Conservation (phyloP, 2,888 invertebrate genomes). For the Heliothis peltigera region DNA sequence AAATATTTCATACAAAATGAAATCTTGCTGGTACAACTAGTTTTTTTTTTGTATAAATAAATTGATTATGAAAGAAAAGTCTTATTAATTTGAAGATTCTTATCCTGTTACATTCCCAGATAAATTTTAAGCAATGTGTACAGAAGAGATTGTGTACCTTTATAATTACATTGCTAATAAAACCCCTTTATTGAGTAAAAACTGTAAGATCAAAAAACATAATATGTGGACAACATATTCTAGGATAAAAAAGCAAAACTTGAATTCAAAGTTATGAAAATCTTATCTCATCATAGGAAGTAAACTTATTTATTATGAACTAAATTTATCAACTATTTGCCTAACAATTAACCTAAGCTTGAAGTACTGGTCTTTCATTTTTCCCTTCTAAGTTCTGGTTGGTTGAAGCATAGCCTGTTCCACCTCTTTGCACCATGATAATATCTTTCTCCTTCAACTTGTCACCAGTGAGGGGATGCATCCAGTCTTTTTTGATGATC, state of each 20-base stretch:
- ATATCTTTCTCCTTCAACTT: constrained; percentile 97
- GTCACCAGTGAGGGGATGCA: constrained; percentile 97
- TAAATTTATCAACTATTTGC: neutral
- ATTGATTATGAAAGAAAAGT: constrained; percentile 14
- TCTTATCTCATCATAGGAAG: too few species aligned
- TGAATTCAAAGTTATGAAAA: too few species aligned
- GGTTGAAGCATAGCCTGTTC: constrained; percentile 97
- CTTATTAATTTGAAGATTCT: neutral
- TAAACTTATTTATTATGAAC: neutral
- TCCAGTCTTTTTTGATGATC: constrained; percentile 98
- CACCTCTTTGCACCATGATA: constrained; percentile 97
- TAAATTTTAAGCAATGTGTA: too few species aligned
- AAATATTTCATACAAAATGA: constrained; percentile 8
- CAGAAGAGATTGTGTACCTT: too few species aligned
- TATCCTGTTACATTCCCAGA: neutral
- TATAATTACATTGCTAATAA: too few species aligned
- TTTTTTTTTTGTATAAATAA: constrained; percentile 39
- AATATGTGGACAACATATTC: too few species aligned
- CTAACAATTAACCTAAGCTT: constrained; percentile 89
- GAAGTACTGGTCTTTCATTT: constrained; percentile 95
- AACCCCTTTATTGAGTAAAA: too few species aligned
- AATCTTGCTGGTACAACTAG: constrained; percentile 27
- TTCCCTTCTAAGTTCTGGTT: constrained; percentile 96
- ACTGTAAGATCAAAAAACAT: too few species aligned
- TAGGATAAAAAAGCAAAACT: too few species aligned